Base-by-base conservation (phyloP, 2,888 invertebrate species). In the Erebia ligea region DNA sequence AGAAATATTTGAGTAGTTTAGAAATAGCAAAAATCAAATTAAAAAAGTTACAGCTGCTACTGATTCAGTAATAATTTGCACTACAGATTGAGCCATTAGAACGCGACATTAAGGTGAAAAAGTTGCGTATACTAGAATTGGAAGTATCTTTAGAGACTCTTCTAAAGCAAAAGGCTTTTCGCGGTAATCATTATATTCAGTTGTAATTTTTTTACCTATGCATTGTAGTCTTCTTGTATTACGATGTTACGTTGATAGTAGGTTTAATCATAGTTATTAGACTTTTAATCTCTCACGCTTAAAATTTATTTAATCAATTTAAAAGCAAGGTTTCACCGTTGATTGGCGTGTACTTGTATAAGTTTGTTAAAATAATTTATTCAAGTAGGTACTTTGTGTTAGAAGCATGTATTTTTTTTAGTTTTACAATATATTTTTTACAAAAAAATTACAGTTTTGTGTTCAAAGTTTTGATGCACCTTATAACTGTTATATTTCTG, bases 81-180 rank as follows among this genome's bases (percentile, higher is more conserved):
- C 67, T 73, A 79, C 95, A 96, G 91, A 97, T 98, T 81, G 97
- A 98, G 82, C 98, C 98, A 1, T 95, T 96, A 77, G 98, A 98
- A 82, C 95, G 95, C 75, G 97, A 97, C 81, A 98, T 98, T 78
- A 96, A 96, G 84, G 96, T 96, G 78, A 96, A 97, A 90, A 96
- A 97, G 79, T 94, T 96, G 73, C 97, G 98, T 84, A 97, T 97
- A 66, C 93, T 94, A 63, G 96, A 96, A 87, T 96, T 98, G 96
- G 98, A 98, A 85, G 95, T 95, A 58, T 97, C 98, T 78, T 87
- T 98, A 81, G 96, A 97, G 82, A 95, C 95, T 79, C 94, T 98
- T 74, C 96, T 97, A 84, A 96, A 96, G 84, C 95, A 95, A 80
- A 97, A 96, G 83, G 92, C 94, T 6, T 94, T 91, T 74, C 93